Evolutionary conservation across 2,797 vertebrate genomes (phyloP), one percentile per base, ranked within the genome.

Genomic region (Propithecus perrieri): DNA sequence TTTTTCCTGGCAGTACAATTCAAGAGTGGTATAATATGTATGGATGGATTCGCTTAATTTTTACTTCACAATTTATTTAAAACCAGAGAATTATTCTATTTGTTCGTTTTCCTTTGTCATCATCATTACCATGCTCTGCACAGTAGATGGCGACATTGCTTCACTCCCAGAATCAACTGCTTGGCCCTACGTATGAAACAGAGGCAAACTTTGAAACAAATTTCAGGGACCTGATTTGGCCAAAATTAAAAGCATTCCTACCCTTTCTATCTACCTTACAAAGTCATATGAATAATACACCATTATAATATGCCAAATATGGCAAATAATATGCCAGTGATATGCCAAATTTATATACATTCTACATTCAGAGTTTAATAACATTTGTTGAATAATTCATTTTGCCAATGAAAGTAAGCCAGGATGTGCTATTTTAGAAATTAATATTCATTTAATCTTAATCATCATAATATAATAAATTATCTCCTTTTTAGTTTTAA

Each of bases 121-220:
- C 1, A 1, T 72, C 18, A 38, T 86, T 85, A 57, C 15, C n/a
- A 11, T 2, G 0, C 61, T 38, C 91, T 97, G 71, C 48, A 76
- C 97, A 87, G 85, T 95, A 98, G 98, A 91, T 96, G 98, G 98
- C 98, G 69, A 67, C 38, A 11, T 96, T 85, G 95, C 30, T 75
- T 88, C 91, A 50, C 24, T 6, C 35, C 84, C 67, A 1, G 2
- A 2, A 59, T 80, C 59, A 63, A 86, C 48, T 22, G 7, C 11
- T 0, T 22, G 50, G 8, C 59, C 33, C 86, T 71, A 43, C n/a
- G 20, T 3, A 2, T 20, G 30, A 78, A 89, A 95, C 0, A 6
- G 20, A 61, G 9, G 53, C 28, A 84, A 69, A 61, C n/a, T 53
- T 48, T 46, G 38, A 93, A 93, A 92, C 55, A 94, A 79, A 76